Percentiles rank a stretch among this genome's conserved stretches.
These are phyloP conservation scores for Bradypodion ventrale DNA, from an alignment of 2,797 vertebrate species.

Conservation along the genomic window DNA sequence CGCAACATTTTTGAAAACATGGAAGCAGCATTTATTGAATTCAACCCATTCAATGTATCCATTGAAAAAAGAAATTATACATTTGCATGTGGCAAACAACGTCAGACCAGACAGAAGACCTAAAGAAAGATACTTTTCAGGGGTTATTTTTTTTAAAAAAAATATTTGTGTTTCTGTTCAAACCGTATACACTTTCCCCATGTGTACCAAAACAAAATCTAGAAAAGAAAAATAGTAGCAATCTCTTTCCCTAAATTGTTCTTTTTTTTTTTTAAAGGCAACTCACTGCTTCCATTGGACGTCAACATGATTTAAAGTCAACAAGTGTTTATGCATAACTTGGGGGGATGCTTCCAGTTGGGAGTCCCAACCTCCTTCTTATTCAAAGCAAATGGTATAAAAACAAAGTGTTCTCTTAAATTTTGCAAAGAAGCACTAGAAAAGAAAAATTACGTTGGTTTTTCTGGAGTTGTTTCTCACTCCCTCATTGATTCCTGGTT, in stretches of 20 bases:
- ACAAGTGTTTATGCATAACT: too few relatives aligned
- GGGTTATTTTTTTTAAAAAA: not conserved
- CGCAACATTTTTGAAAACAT: too few relatives aligned
- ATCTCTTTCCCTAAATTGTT: not conserved
- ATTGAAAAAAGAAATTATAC: too few relatives aligned
- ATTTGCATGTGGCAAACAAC: not conserved
- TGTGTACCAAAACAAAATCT: not conserved
- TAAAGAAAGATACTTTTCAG: not conserved
- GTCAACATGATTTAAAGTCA: not conserved
- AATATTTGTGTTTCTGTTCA: not conserved
- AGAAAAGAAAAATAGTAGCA: not conserved
- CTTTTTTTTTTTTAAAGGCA: not conserved
- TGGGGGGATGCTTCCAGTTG: too few relatives aligned
- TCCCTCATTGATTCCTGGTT: not conserved
- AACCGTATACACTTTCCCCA: not conserved
- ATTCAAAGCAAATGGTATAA: not conserved
- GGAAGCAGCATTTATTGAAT: conserved; percentile 18
- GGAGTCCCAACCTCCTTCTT: too few relatives aligned
- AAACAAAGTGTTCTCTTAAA: not conserved
- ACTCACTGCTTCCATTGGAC: not conserved
- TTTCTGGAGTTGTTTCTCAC: not conserved
- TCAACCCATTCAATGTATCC: not conserved
- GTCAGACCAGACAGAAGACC: not conserved
- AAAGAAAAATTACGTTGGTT: not conserved
- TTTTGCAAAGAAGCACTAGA: not conserved